Conservation (phyloP, 2,113 vertebrate species). For the Bombycilla garrulus region DNA sequence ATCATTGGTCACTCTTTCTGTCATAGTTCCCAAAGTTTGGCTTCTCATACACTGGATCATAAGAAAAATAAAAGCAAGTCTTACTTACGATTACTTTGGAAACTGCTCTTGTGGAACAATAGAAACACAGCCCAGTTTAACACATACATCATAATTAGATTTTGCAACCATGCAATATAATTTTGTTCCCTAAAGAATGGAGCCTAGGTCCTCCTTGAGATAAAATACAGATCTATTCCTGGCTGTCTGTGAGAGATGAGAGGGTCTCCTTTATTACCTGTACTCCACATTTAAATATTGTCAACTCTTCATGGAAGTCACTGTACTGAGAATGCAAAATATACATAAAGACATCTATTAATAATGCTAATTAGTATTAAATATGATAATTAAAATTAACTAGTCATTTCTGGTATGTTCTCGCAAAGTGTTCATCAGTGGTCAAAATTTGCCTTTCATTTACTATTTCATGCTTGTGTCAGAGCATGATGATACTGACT, state of each 20-base stretch:
- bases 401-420: background rate
- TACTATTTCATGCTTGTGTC: background rate
- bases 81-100: background rate
- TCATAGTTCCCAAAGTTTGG: background rate
- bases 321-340: background rate
- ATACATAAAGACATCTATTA: background rate
- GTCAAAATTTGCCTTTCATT: background rate
- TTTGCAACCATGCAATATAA: background rate
- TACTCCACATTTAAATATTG: background rate
- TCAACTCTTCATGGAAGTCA: background rate
- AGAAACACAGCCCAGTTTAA: background rate
- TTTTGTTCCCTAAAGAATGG: background rate
- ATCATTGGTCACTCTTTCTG: background rate
- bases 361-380: background rate
- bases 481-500: background rate
- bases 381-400: background rate
- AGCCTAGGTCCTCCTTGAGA: background rate
- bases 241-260: background rate
- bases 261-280: background rate
- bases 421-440: background rate
- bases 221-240: background rate
- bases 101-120: background rate
- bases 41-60: background rate
- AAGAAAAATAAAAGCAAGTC: background rate
- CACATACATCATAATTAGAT: background rate